Evolutionary conservation across 2,797 vertebrate genomes (phyloP).

Genomic region (Scarus forsteni): DNA sequence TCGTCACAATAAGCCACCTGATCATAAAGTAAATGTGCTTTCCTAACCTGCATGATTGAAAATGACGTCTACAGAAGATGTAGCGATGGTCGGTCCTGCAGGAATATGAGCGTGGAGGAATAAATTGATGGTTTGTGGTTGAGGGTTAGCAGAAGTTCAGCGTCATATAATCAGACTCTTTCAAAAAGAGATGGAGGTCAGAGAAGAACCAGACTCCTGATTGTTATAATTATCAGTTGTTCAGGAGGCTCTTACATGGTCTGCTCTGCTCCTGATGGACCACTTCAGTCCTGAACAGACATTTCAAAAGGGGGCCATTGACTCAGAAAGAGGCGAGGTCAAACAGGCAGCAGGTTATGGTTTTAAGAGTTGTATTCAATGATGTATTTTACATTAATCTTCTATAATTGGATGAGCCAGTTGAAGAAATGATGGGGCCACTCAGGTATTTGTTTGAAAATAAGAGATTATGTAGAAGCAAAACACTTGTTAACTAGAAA

Average conservation of each 20-base stretch:
- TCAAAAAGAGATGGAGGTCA: neutral
- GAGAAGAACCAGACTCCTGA: conserved; percentile 7
- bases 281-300: neutral
- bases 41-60: neutral
- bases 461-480: neutral
- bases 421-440: neutral
- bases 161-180: neutral
- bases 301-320: conserved; percentile 24
- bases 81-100: neutral
- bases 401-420: conserved; percentile 5
- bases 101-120: neutral
- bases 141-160: neutral
- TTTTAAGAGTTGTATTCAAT: conserved; percentile 10
- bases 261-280: neutral
- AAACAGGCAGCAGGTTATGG: conserved; percentile 3
- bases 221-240: conserved; percentile 22
- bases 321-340: conserved; percentile 18
- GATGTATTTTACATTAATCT: conserved; percentile 5
- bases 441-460: neutral
- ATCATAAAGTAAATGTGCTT: neutral
- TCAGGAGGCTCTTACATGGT: conserved; percentile 13
- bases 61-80: neutral
- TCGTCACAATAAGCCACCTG: neutral
- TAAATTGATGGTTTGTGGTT: neutral
- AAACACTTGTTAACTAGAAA: too few species aligned